Evolutionary conservation across 2,888 invertebrate genomes (phyloP).

Genomic region (Phrixothrix hirtus): DNA sequence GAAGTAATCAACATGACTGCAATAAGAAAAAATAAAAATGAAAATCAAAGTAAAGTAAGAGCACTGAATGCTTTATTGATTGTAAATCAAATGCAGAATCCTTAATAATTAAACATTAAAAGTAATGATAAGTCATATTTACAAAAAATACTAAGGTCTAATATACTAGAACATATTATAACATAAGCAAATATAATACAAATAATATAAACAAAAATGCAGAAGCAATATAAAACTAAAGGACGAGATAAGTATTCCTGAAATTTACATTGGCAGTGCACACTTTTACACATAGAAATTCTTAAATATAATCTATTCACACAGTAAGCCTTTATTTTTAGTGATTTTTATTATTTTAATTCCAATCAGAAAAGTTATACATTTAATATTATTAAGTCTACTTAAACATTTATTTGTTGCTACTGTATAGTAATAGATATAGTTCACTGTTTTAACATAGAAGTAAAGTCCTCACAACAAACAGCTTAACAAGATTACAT

Average conservation of each 20-base stretch:
- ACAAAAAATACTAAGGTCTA: constrained; percentile 8
- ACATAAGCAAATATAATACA: constrained; percentile 12
- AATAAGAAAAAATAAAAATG: too few species aligned
- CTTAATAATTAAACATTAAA: constrained; percentile 17
- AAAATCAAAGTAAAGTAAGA: constrained; percentile 35
- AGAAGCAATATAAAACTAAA: background rate
- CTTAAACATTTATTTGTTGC: constrained; percentile 22
- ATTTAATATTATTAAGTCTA: constrained; percentile 21
- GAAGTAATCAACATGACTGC: too few species aligned
- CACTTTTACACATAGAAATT: constrained; percentile 41
- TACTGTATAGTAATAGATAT: constrained; percentile 22
- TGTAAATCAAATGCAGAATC: constrained; percentile 21
- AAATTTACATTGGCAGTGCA: constrained; percentile 47
- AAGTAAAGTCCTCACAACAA: constrained; percentile 25
- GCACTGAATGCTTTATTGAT: constrained; percentile 52
- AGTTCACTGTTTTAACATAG: constrained; percentile 21
- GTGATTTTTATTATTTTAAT: constrained; percentile 24
- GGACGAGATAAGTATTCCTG: constrained; percentile 10
- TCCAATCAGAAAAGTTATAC: constrained; percentile 23
- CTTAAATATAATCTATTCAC: constrained; percentile 31
- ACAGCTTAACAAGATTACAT: constrained; percentile 21
- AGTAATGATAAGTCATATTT: constrained; percentile 16
- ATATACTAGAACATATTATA: constrained; percentile 8
- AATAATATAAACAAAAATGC: background rate
- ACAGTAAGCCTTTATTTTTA: constrained; percentile 35